Base-by-base conservation (phyloP, 1,140 invertebrate genomes). In the Popillia japonica region DNA sequence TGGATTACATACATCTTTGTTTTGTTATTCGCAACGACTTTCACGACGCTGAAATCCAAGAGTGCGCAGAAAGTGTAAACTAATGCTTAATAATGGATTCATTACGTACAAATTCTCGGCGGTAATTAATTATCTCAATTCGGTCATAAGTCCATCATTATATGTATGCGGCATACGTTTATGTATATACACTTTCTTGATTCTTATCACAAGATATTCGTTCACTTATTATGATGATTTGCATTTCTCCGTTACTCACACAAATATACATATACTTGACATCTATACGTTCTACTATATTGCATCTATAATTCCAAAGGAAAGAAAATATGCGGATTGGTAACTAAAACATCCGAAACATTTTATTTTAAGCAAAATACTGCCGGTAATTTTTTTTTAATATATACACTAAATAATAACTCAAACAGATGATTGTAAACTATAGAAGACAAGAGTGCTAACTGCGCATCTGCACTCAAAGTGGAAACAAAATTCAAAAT, bases 1-100 rank as follows among this genome's bases (percentile, higher is more conserved):
- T 68, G 22, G 61, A 68, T 68, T 68, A 68, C 61, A 68, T 34
- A 20, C 61, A 68, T 9, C 61, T 68, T 68, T 68, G 61, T 68
- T 68, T 68, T 34, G 61, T 68, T 68, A 68, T 68, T 68, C 61
- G 4, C 27, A 14, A 22, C 27, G 61, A 74, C 72, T 74, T 74
- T 74, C 72, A 74, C 72, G 72, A 40, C 17, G 17, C 23, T 74
- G 72, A 74, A 74, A 74, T 68, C 61, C 11, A 74, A 40, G 40
- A 74, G 34, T 27, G 17, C 17, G 72, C 72, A 74, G 72, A 74
- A 74, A 74, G 72, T 74, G 72, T 74, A 74, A 74, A 74, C 34
- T 40, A 74, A 74, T 74, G 72, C 72, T 20, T 44, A 27, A 44
- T 74, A 74, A 74, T 74, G 72, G 40, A 41, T 41, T 74, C 72